Percentiles rank a stretch among this genome's conserved stretches.
These are phyloP conservation scores for Ceratosolen fusciceps DNA, from an alignment of 1,140 invertebrate species.

Conservation along the genomic window DNA sequence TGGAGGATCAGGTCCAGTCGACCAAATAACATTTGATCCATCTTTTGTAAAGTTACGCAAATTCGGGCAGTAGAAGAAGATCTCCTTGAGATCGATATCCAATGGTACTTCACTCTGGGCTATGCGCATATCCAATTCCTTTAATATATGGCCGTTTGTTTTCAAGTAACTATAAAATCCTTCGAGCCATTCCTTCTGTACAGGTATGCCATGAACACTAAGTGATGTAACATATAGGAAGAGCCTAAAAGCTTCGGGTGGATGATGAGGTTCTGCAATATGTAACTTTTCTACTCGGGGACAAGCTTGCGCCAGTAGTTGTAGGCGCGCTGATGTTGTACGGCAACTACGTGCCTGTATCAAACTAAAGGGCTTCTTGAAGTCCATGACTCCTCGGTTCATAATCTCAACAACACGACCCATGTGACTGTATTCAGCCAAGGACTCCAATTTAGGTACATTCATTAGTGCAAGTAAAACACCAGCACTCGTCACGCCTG, in stretches of 20 bases:
- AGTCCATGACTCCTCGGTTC: constrained; percentile 58
- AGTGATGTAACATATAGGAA: constrained; percentile 67
- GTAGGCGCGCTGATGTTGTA: constrained; percentile 62
- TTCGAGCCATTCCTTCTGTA: constrained; percentile 63
- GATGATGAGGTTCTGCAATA: constrained; percentile 69
- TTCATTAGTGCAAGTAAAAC: constrained; percentile 67
- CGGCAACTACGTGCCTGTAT: constrained; percentile 64
- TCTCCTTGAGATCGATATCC: constrained; percentile 64
- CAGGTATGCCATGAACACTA: constrained; percentile 66
- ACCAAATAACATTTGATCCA: constrained; percentile 65
- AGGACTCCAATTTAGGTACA: constrained; percentile 66
- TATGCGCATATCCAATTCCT: constrained; percentile 65
- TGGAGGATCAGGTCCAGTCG: constrained; percentile 56
- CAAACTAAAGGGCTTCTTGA: constrained; percentile 63
- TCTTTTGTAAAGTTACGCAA: constrained; percentile 63
- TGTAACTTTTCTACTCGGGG: constrained; percentile 66
- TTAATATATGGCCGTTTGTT: constrained; percentile 62
- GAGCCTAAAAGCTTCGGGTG: constrained; percentile 63
- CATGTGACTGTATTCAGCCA: constrained; percentile 71
- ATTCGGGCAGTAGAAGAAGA: constrained; percentile 64
- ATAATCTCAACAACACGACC: constrained; percentile 68
- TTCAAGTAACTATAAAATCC: constrained; percentile 67
- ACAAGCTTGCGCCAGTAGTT: constrained; percentile 67
- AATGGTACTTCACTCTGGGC: constrained; percentile 57
- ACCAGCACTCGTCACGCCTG: constrained; percentile 67